These are phyloP conservation scores for Rhabdophis nuchalis DNA, from an alignment of 2,797 vertebrate genomes.

Conservation along the genomic window DNA sequence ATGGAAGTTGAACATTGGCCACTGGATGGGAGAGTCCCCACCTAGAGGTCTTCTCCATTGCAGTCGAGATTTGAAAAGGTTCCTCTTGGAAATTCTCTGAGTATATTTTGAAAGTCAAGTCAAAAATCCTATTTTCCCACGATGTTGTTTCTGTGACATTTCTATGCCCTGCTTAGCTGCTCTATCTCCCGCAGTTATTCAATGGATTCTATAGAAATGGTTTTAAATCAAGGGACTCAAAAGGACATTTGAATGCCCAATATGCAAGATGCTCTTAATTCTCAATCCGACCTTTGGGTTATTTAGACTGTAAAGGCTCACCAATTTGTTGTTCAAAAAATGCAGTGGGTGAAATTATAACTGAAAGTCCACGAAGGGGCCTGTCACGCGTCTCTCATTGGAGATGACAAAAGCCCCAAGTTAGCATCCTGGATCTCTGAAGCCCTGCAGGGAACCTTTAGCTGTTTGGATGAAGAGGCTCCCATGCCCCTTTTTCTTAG, in stretches of 20 bases:
- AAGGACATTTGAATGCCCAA: background rate
- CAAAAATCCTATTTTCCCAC: background rate
- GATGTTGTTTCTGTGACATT: background rate
- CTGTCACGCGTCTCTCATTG: background rate
- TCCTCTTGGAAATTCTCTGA: background rate
- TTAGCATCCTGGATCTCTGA: background rate
- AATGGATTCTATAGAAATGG: background rate
- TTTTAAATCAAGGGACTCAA: background rate
- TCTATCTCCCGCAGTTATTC: background rate
- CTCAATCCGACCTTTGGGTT: too few species aligned
- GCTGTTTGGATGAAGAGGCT: too few species aligned
- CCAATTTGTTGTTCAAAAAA: background rate
- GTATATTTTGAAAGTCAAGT: background rate
- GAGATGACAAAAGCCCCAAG: background rate
- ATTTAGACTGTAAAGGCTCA: background rate
- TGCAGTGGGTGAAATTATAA: background rate
- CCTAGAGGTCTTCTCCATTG: background rate
- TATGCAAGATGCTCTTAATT: background rate
- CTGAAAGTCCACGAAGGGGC: background rate
- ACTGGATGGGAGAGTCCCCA: background rate
- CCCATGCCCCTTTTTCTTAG: background rate
- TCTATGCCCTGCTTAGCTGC: background rate
- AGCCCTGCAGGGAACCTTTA: background rate
- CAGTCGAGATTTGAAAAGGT: background rate
- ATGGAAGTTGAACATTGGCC: background rate